Evolutionary conservation across 2,888 invertebrate genomes (phyloP), one percentile per base, ranked within the genome.

Genomic region (Meiosimyza platycephala): DNA sequence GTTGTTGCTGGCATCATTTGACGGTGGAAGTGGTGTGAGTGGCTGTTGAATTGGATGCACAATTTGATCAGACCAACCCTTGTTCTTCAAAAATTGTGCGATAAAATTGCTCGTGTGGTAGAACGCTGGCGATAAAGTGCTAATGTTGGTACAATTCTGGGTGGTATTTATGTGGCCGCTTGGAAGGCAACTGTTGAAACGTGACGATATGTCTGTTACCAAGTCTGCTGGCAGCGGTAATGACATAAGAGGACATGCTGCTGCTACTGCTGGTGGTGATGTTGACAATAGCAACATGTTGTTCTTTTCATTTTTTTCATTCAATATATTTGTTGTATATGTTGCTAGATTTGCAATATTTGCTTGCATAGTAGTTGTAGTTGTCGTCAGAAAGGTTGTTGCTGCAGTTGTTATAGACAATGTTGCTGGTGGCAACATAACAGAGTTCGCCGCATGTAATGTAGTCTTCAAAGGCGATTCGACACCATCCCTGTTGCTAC

Each of bases 201-300:
- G 75, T n/a, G 72, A 52, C 64, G 76, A 75, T 13, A 75, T 75
- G 16, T 77, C 73, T 13, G 74, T 68, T 22, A 78, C n/a, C 13
- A 75, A 47, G 51, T 74, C 74, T 22, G 73, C 48, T 33, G 76
- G 75, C 54, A 76, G 9, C 55, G 50, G 16, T 57, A 22, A 22
- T 1, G 7, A 22, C 12, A 57, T 16, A n/a, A 48, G 16, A 47
- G 12, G 60, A 9, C 33, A 66, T 67, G 64, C 13, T 55, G 62
- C n/a, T 57, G 52, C 28, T 28, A 65, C 11, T 33, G 73, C 13
- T 18, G 63, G n/a, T 13, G 33, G 7, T 18, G 2, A 2, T 11
- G 52, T 1, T 62, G 66, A n/a, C 3, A 71, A 22, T 47, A 69
- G 63, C 73, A 75, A 72, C 75, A 75, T 68, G 67, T 75, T 40